phyloP scores from a whole-genome alignment of 2,888 invertebrate species.

The Pyrocoelia pectoralis region DNA sequence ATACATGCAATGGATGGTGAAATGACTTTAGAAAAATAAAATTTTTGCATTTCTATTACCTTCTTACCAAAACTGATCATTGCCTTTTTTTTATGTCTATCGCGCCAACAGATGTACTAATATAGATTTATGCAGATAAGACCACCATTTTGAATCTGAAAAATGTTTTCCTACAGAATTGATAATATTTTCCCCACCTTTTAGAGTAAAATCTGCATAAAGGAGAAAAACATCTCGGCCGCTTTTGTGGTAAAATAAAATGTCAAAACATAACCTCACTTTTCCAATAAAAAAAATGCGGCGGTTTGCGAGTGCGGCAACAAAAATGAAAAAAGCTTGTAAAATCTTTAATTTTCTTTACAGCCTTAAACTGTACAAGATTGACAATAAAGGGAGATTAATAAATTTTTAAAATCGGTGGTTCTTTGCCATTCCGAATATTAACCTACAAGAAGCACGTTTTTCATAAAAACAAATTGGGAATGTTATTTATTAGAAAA shows the following conservation, averaged over 20 bases:
- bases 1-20: too few relatives aligned
- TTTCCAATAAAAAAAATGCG: conserved; percentile 1
- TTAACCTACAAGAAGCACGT: neutral
- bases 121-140: conserved; percentile 1
- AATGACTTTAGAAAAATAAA: too few relatives aligned
- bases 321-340: neutral
- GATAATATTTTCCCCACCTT: neutral
- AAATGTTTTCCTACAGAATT: neutral
- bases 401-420: conserved; percentile 8
- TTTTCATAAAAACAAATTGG: conserved; percentile 1
- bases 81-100: neutral
- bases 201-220: neutral
- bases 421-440: neutral
- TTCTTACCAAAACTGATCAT: neutral
- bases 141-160: neutral
- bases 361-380: neutral
- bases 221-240: neutral
- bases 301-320: conserved; percentile 1
- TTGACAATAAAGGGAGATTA: conserved; percentile 8
- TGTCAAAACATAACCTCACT: neutral
- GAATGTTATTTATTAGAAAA: conserved; percentile 7
- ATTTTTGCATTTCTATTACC: neutral
- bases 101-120: neutral
- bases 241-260: neutral
- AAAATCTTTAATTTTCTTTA: conserved; percentile 13